These are phyloP conservation scores for Phylloscopus trochilus DNA, from an alignment of 2,113 vertebrate genomes.

Conservation along the genomic window DNA sequence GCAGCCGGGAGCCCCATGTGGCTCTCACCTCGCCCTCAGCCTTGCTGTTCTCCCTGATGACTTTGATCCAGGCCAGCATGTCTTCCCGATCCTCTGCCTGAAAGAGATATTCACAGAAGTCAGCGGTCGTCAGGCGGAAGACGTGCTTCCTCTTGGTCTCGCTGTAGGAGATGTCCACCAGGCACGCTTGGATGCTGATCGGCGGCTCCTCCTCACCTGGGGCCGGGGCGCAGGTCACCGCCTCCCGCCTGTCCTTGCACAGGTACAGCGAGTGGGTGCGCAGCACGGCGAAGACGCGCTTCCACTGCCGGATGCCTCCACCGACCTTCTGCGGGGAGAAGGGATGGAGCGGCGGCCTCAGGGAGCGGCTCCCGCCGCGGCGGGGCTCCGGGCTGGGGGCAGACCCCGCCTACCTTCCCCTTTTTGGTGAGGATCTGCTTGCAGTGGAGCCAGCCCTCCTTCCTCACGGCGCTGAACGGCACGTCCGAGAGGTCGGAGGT, in stretches of 20 bases:
- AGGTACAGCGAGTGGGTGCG: slow-evolving; percentile 89
- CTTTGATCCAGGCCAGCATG: slow-evolving; percentile 97
- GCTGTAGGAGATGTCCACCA: slow-evolving; percentile 98
- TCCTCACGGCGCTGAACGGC: slow-evolving; percentile 85
- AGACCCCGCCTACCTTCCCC: slow-evolving; percentile 82
- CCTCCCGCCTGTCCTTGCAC: slow-evolving; percentile 96
- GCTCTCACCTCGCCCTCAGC: slow-evolving; percentile 92
- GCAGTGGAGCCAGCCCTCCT: slow-evolving; percentile 94
- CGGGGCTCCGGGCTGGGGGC: not conserved
- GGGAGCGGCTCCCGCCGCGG: not conserved
- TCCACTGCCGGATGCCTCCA: slow-evolving; percentile 93
- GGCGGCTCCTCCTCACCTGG: slow-evolving; percentile 91
- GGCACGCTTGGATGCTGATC: slow-evolving; percentile 93
- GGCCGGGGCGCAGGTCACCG: slow-evolving; percentile 76
- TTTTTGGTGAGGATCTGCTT: slow-evolving; percentile 97
- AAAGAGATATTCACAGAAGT: slow-evolving; percentile 99
- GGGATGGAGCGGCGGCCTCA: not conserved
- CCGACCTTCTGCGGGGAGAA: slow-evolving; percentile 88
- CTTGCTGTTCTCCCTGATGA: slow-evolving; percentile 94
- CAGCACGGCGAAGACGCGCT: slow-evolving; percentile 88
- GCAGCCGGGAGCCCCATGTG: slow-evolving; percentile 44
- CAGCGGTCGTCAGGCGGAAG: slow-evolving; percentile 95
- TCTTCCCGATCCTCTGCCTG: slow-evolving; percentile 97
- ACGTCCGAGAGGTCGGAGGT: slow-evolving; percentile 91
- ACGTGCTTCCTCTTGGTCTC: slow-evolving; percentile 96